phyloP scores from a whole-genome alignment of 2,888 invertebrate genomes.

The Stegophylla sp. region DNA sequence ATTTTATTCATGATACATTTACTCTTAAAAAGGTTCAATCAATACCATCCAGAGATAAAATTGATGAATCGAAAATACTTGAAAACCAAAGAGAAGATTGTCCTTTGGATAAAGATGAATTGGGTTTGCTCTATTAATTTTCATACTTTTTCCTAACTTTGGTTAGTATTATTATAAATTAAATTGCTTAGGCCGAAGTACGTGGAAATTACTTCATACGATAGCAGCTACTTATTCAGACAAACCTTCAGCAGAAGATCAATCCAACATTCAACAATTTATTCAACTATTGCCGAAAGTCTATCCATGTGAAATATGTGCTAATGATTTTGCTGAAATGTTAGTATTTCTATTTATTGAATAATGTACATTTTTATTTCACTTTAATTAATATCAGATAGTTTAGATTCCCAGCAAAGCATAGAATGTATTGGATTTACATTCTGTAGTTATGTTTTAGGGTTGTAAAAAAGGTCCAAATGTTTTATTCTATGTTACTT shows the following conservation, averaged over 20 bases:
- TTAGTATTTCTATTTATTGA: constrained; percentile 66
- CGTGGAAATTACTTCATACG: constrained; percentile 95
- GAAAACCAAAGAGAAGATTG: constrained; percentile 68
- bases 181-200: constrained; percentile 68
- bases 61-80: background rate
- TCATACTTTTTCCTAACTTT: background rate
- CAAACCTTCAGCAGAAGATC: constrained; percentile 75
- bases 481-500: too few relatives aligned
- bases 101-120: constrained; percentile 78
- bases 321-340: constrained; percentile 85
- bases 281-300: constrained; percentile 83
- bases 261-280: constrained; percentile 80
- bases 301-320: constrained; percentile 92
- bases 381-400: constrained; percentile 18
- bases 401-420: too few relatives aligned
- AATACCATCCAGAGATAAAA: background rate
- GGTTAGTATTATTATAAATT: constrained; percentile 15
- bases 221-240: constrained; percentile 95
- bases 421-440: too few relatives aligned
- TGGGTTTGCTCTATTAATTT: constrained; percentile 67
- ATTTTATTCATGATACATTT: background rate
- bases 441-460: too few relatives aligned
- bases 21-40: constrained; percentile 27
- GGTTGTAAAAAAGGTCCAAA: too few relatives aligned
- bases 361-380: background rate